Conservation (phyloP, 2,113 vertebrate genomes). For the Cavia aperea region DNA sequence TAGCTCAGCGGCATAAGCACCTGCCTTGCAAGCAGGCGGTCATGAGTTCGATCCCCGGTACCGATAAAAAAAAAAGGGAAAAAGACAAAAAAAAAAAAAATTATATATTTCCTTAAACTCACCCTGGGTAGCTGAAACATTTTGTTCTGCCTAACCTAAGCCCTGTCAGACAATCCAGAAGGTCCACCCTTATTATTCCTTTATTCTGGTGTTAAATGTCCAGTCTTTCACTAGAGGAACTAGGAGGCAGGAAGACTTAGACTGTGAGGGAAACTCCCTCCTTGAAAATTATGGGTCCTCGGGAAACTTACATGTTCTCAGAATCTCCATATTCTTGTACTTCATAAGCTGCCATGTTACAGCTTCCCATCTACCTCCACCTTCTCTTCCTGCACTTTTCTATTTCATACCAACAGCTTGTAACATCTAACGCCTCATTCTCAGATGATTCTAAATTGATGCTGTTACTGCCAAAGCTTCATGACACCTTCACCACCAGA, state of each 20-base stretch:
- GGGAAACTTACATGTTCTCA: background rate
- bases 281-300: background rate
- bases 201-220: background rate
- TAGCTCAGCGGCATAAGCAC: too few species aligned
- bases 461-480: constrained; percentile 36
- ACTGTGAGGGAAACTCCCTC: background rate
- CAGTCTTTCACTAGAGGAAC: constrained; percentile 18
- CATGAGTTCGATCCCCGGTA: too few species aligned
- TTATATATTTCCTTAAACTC: background rate
- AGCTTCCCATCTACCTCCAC: background rate
- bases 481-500: constrained; percentile 58
- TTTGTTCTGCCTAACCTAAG: constrained; percentile 21
- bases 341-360: background rate
- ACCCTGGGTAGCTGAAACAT: background rate
- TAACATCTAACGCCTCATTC: constrained; percentile 35
- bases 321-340: background rate
- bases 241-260: background rate
- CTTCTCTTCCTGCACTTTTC: background rate
- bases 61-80: too few species aligned
- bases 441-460: constrained; percentile 11
- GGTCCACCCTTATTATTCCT: background rate
- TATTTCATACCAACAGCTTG: constrained; percentile 33
- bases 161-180: background rate
- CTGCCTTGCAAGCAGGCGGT: too few species aligned
- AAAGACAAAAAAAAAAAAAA: too few species aligned